Conservation (phyloP, 1,140 invertebrate species). For the Dreissena polymorpha region DNA sequence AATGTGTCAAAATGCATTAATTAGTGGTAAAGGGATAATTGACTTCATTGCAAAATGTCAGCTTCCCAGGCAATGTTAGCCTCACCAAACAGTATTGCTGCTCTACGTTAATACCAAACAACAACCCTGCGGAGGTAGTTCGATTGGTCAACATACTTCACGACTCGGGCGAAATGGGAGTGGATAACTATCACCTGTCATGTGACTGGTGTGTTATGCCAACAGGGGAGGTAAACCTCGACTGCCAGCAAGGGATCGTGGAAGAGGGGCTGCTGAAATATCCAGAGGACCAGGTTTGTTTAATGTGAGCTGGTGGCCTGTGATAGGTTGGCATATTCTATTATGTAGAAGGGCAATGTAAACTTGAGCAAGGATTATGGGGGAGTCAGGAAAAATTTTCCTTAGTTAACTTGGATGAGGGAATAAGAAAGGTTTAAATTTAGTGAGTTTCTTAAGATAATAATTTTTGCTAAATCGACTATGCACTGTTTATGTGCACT, state of each 20-base stretch:
- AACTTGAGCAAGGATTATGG: too few species aligned
- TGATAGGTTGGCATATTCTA: too few species aligned
- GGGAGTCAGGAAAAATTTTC: too few species aligned
- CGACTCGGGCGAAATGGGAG: conserved; percentile 2
- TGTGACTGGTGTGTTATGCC: conserved; percentile 24
- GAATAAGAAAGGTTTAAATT: too few species aligned
- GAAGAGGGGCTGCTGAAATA: conserved; percentile 33
- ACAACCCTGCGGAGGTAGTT: conserved; percentile 15
- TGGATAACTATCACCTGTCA: conserved; percentile 6
- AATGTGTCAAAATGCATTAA: too few species aligned
- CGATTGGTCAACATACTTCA: conserved; percentile 12
- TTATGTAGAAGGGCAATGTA: too few species aligned
- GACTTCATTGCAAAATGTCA: not conserved
- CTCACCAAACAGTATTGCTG: conserved; percentile 1
- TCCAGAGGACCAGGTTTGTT: conserved; percentile 21
- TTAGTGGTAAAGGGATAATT: too few species aligned
- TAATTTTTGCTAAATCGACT: too few species aligned
- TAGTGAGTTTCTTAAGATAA: too few species aligned
- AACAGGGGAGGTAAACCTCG: conserved; percentile 9
- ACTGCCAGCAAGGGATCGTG: conserved; percentile 24
- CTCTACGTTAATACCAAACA: conserved; percentile 15
- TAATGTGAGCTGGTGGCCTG: too few species aligned
- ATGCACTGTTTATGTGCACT: too few species aligned
- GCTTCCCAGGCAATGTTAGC: conserved; percentile 24
- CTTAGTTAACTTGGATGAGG: too few species aligned